Percentiles rank a stretch among this genome's conserved stretches.
Conservation (phyloP, 2,113 vertebrate genomes). For the Pseudopodoces humilis region DNA sequence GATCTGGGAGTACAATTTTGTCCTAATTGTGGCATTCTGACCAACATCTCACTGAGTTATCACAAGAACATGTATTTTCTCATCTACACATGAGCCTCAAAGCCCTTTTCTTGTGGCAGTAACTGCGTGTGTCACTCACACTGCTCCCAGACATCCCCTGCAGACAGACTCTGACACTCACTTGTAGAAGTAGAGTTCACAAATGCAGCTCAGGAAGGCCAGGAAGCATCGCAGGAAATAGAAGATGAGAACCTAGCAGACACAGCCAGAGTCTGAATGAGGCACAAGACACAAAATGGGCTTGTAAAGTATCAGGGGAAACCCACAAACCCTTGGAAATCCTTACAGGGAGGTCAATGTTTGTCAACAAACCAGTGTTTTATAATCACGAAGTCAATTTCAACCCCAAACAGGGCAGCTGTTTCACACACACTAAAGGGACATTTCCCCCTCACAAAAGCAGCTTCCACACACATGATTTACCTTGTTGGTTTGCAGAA, state of each 20-base stretch:
- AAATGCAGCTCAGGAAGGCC: constrained; percentile 94
- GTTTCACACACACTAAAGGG: background rate
- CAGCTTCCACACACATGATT: background rate
- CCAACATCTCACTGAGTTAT: background rate
- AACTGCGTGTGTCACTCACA: background rate
- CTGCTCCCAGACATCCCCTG: background rate
- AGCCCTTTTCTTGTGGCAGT: background rate
- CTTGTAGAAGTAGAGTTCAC: constrained; percentile 99
- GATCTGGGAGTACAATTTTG: background rate
- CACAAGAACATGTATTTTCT: background rate
- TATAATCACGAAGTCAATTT: background rate
- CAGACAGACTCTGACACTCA: constrained; percentile 75
- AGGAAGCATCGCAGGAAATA: constrained; percentile 96
- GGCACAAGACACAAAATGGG: background rate
- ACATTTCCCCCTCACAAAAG: background rate
- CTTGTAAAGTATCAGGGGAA: background rate
- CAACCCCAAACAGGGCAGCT: background rate
- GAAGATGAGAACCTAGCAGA: constrained; percentile 92
- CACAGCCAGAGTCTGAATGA: background rate
- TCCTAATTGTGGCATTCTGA: background rate
- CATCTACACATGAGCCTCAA: background rate
- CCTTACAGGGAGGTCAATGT: background rate
- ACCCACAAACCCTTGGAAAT: background rate
- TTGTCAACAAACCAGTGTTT: background rate
- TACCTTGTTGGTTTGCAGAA: constrained; percentile 98